Conservation (phyloP, 2,113 vertebrate genomes). For the Cebidichthys violaceus region DNA sequence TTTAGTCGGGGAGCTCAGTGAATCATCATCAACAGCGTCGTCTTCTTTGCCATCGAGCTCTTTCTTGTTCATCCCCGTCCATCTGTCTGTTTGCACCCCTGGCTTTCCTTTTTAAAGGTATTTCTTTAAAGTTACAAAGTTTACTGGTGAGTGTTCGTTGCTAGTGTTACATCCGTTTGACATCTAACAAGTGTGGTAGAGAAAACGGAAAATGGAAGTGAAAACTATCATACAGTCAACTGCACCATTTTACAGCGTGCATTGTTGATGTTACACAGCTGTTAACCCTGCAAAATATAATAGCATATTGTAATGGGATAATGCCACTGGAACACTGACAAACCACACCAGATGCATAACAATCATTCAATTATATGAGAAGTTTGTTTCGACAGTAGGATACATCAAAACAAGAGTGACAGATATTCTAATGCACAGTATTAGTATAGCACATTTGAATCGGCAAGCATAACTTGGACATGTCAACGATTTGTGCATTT, state of each 20-base stretch:
- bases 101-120: conserved; percentile 37
- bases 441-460: neutral
- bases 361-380: conserved; percentile 16
- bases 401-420: neutral
- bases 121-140: neutral
- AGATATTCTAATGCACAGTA: neutral
- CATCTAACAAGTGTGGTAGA: neutral
- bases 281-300: neutral
- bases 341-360: neutral
- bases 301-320: neutral
- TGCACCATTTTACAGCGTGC: neutral
- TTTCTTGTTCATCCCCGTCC: conserved; percentile 33
- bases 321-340: neutral
- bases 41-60: conserved; percentile 25
- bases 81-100: conserved; percentile 41
- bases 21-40: conserved; percentile 67
- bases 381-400: neutral
- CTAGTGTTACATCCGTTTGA: neutral
- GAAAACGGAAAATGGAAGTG: neutral
- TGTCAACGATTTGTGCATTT: neutral
- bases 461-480: neutral
- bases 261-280: conserved; percentile 12
- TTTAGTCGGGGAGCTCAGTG: conserved; percentile 70
- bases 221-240: neutral
- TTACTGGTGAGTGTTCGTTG: neutral